These are phyloP conservation scores for Acrobeloides nanus DNA, from an alignment of 2,888 invertebrate species.

Conservation along the genomic window DNA sequence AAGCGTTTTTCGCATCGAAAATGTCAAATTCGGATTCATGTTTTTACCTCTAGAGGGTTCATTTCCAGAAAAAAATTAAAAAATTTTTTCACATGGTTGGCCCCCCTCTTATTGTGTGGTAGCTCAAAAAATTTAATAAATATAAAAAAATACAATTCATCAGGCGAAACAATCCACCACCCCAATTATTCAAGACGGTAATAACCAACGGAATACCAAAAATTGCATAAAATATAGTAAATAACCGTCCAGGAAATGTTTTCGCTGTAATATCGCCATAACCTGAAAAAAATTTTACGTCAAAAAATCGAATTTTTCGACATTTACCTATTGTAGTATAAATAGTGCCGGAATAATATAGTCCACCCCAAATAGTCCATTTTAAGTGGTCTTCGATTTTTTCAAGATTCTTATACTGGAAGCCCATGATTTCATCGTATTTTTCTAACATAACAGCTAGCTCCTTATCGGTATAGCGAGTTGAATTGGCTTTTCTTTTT, in stretches of 20 bases:
- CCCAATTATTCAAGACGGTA: constrained; percentile 85
- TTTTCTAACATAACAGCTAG: constrained; percentile 19
- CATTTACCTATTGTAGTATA: constrained; percentile 61
- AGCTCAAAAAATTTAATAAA: too few relatives aligned
- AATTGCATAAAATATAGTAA: constrained; percentile 84
- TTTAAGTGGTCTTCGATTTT: constrained; percentile 10
- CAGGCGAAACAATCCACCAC: constrained; percentile 68
- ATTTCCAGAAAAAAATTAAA: too few relatives aligned
- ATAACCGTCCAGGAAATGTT: constrained; percentile 72
- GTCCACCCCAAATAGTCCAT: constrained; percentile 55
- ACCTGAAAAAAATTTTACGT: constrained; percentile 24
- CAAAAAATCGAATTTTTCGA: too few relatives aligned
- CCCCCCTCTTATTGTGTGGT: too few relatives aligned
- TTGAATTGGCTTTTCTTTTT: too few relatives aligned
- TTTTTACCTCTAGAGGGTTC: too few relatives aligned
- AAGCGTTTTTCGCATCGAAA: too few relatives aligned
- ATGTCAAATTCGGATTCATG: too few relatives aligned
- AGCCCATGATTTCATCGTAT: constrained; percentile 25
- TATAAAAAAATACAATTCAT: constrained; percentile 36
- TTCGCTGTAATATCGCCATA: constrained; percentile 85
- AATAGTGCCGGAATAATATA: constrained; percentile 57
- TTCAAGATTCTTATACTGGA: constrained; percentile 10
- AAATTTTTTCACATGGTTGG: too few relatives aligned
- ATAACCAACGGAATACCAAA: constrained; percentile 91
- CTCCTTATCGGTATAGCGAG: too few relatives aligned